A percentile compares a stretch with the other conserved stretches of the same genome.
Evolutionary conservation across 2,888 invertebrate species (phyloP).

Genomic region (Dioctria linearis): DNA sequence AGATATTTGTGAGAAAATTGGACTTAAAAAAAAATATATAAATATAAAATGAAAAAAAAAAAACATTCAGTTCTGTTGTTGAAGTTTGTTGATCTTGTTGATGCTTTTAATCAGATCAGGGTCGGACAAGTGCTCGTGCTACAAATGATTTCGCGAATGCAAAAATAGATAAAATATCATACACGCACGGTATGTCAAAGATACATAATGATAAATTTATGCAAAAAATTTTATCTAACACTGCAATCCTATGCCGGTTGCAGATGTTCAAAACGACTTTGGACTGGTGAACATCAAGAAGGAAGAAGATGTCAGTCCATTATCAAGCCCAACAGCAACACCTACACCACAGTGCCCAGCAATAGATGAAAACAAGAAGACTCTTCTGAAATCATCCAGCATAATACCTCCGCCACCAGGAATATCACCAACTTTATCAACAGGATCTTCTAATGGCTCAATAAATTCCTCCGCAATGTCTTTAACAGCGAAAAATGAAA

Average conservation of each 20-base stretch:
- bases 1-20: conserved; percentile 51
- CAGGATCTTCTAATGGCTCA: conserved; percentile 60
- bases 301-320: conserved; percentile 52
- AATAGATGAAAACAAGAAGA: conserved; percentile 1
- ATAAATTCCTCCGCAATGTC: conserved; percentile 68
- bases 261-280: conserved; percentile 63
- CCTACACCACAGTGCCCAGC: conserved; percentile 1
- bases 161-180: conserved; percentile 44
- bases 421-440: conserved; percentile 55
- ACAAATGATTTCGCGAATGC: conserved; percentile 53
- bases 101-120: conserved; percentile 62
- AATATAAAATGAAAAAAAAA: background rate
- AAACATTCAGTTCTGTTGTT: conserved; percentile 64
- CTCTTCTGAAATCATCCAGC: background rate
- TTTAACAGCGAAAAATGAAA: conserved; percentile 62
- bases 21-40: conserved; percentile 25
- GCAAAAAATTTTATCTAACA: conserved; percentile 60
- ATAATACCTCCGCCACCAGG: conserved; percentile 20
- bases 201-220: conserved; percentile 37
- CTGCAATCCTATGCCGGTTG: conserved; percentile 64
- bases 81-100: conserved; percentile 63
- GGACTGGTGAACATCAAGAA: conserved; percentile 59
- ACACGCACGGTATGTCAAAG: conserved; percentile 39
- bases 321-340: conserved; percentile 14
- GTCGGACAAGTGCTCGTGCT: conserved; percentile 59